Evolutionary conservation across 2,113 vertebrate species (phyloP).

Genomic region (Oryzias woworae): DNA sequence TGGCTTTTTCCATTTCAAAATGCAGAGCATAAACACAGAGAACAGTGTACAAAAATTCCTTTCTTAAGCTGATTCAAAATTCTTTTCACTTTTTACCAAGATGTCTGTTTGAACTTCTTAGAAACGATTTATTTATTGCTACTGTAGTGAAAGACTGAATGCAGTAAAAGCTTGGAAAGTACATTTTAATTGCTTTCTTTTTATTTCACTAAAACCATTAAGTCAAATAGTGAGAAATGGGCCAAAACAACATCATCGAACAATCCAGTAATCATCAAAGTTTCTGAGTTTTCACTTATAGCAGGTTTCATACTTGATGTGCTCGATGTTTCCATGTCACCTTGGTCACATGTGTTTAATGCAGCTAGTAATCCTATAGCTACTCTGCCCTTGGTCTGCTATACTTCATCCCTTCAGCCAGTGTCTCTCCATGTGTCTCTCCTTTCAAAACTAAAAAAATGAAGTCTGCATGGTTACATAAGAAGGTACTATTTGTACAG

Average conservation of each 20-base stretch:
- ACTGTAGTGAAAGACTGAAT: constrained; percentile 33
- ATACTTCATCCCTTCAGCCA: no score
- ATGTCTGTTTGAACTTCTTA: constrained; percentile 62
- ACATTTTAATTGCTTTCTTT: not conserved
- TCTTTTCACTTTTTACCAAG: constrained; percentile 20
- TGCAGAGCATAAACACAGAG: constrained; percentile 53
- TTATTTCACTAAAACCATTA: constrained; percentile 3
- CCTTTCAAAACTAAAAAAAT: no score
- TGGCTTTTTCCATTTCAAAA: constrained; percentile 53
- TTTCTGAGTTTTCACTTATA: no score
- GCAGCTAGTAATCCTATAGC: no score
- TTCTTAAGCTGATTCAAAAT: constrained; percentile 28
- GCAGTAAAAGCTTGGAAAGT: constrained; percentile 1
- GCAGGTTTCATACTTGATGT: no score
- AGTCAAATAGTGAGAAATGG: constrained; percentile 13
- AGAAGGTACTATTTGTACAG: no score
- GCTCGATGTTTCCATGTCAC: no score
- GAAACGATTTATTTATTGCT: constrained; percentile 43
- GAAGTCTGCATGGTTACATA: no score
- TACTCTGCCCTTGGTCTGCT: no score
- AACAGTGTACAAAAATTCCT: constrained; percentile 33
- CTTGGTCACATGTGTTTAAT: no score
- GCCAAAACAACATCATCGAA: not conserved
- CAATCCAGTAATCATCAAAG: constrained; percentile 1
- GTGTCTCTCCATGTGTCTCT: no score